These are phyloP conservation scores for Drosophila meridionalis DNA, from an alignment of 2,888 invertebrate species.

Conservation along the genomic window DNA sequence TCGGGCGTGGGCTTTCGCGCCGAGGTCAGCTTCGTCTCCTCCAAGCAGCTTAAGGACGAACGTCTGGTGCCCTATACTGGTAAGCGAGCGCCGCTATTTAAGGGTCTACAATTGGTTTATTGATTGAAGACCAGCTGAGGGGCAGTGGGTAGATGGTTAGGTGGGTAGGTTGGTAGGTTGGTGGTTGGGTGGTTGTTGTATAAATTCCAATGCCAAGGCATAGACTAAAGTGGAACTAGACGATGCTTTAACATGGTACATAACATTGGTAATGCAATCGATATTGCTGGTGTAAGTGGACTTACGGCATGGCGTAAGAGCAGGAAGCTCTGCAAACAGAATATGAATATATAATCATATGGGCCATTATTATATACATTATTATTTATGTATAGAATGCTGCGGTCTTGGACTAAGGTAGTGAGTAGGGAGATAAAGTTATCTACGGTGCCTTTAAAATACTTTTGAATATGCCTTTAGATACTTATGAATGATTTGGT, in stretches of 20 bases:
- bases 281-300: slow-evolving; percentile 44
- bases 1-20: slow-evolving; percentile 89
- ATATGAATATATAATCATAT: not conserved
- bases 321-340: not conserved
- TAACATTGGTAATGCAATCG: slow-evolving; percentile 60
- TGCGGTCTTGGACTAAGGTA: too few species aligned
- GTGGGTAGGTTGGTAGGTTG: not conserved
- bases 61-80: slow-evolving; percentile 83
- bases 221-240: slow-evolving; percentile 48
- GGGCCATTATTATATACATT: not conserved
- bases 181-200: slow-evolving; percentile 28
- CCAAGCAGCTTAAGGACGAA: slow-evolving; percentile 83
- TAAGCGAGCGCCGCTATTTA: slow-evolving; percentile 63
- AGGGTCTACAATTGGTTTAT: slow-evolving; percentile 71
- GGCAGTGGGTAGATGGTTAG: not conserved
- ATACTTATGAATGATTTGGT: too few species aligned
- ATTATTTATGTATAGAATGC: too few species aligned
- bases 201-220: slow-evolving; percentile 73
- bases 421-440: not conserved
- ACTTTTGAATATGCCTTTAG: not conserved
- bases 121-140: slow-evolving; percentile 52
- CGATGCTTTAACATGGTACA: slow-evolving; percentile 45
- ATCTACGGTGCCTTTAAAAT: not conserved
- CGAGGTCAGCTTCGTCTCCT: slow-evolving; percentile 85
- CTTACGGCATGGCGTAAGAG: slow-evolving; percentile 18